Evolutionary conservation across 2,113 vertebrate species (phyloP).

Genomic region (Pseudonaja textilis): DNA sequence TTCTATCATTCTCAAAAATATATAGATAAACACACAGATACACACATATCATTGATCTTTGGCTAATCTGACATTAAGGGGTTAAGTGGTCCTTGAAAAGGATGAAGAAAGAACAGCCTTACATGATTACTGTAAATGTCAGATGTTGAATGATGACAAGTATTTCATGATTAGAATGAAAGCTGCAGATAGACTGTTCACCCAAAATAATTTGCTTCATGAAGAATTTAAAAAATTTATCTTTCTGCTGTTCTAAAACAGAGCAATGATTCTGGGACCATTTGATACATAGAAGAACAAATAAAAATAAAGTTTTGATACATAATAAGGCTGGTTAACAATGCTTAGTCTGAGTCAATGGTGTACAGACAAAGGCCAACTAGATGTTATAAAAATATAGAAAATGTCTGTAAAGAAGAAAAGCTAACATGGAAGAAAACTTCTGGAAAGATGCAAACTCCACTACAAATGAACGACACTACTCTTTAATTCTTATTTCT

Average conservation of each 20-base stretch:
- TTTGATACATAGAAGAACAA: not conserved
- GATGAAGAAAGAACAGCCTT: conserved; percentile 3
- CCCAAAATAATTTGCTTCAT: not conserved
- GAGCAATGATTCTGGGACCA: not conserved
- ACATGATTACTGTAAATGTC: not conserved
- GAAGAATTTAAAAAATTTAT: not conserved
- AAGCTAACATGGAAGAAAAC: not conserved
- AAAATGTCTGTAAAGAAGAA: not conserved
- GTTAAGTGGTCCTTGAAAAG: not conserved
- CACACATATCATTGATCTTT: not conserved
- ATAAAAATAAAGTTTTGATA: not conserved
- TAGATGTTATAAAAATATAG: not conserved
- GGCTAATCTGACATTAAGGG: conserved; percentile 5
- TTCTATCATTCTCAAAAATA: not conserved
- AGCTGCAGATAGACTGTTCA: not conserved
- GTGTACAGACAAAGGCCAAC: not conserved
- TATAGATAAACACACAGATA: not conserved
- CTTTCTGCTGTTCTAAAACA: not conserved
- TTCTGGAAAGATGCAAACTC: not conserved
- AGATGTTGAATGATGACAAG: not conserved
- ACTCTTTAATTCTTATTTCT: not conserved
- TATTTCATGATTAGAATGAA: conserved; percentile 10
- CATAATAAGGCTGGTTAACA: not conserved
- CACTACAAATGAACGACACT: not conserved
- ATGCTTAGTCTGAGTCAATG: not conserved